Evolutionary conservation across 1,140 invertebrate species (phyloP).

Genomic region (Dryas iulia): DNA sequence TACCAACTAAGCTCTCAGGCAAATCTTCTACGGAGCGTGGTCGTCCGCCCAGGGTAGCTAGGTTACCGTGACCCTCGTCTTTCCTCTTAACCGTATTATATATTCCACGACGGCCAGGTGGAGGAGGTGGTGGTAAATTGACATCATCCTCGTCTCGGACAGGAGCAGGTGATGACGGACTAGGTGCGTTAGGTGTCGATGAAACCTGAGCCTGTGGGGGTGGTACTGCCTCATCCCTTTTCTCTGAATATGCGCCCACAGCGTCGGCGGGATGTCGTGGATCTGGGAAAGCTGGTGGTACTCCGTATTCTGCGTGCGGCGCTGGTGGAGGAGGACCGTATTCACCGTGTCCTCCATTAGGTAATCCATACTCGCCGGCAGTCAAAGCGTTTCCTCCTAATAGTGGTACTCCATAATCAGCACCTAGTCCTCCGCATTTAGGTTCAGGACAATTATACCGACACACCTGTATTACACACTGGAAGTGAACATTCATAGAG

Average conservation of each 20-base stretch:
- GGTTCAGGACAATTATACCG: slow-evolving; percentile 95
- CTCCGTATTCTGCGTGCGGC: slow-evolving; percentile 84
- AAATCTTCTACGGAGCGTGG: slow-evolving; percentile 90
- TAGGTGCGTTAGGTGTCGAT: slow-evolving; percentile 84
- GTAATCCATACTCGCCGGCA: slow-evolving; percentile 85
- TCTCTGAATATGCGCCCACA: slow-evolving; percentile 90
- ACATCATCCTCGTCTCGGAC: slow-evolving; percentile 78
- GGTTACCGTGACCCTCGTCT: slow-evolving; percentile 88
- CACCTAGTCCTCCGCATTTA: slow-evolving; percentile 87
- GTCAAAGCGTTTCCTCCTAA: slow-evolving; percentile 81
- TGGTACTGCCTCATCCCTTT: slow-evolving; percentile 88
- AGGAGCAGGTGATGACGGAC: slow-evolving; percentile 84
- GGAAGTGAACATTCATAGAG: slow-evolving; percentile 98
- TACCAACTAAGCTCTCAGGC: slow-evolving; percentile 86
- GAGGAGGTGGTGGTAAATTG: slow-evolving; percentile 89
- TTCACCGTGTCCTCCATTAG: slow-evolving; percentile 83
- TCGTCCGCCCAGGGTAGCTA: slow-evolving; percentile 89
- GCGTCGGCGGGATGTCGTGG: slow-evolving; percentile 90
- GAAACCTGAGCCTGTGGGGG: slow-evolving; percentile 88
- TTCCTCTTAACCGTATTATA: slow-evolving; percentile 93
- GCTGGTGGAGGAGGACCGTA: slow-evolving; percentile 84
- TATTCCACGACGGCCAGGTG: slow-evolving; percentile 86
- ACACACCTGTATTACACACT: slow-evolving; percentile 97
- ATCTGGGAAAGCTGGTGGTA: slow-evolving; percentile 89
- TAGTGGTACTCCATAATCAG: slow-evolving; percentile 86